A percentile compares a stretch with the other conserved stretches of the same genome.
Evolutionary conservation across 2,113 vertebrate genomes (phyloP).

Genomic region (Labrus mixtus): DNA sequence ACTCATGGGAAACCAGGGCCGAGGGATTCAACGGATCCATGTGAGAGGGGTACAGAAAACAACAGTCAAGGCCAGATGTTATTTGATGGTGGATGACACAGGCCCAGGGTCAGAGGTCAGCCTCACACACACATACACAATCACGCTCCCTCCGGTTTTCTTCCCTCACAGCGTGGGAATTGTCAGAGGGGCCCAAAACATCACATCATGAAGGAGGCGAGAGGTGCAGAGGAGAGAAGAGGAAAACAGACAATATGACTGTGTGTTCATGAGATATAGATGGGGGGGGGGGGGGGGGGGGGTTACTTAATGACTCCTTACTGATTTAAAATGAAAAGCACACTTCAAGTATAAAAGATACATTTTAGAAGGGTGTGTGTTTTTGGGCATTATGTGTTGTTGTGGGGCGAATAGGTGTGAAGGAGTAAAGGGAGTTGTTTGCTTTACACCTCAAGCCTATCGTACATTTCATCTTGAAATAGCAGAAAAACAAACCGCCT

Average conservation of each 20-base stretch:
- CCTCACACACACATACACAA: conserved; percentile 43
- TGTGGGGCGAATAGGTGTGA: no score
- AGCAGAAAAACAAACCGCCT: conserved; percentile 50
- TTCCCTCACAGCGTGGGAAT: conserved; percentile 76
- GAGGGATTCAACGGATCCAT: conserved; percentile 45
- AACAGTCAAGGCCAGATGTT: conserved; percentile 67
- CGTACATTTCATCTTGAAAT: conserved; percentile 58
- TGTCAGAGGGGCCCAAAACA: conserved; percentile 58
- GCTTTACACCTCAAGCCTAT: conserved; percentile 54
- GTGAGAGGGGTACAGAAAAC: conserved; percentile 44
- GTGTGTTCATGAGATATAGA: background rate
- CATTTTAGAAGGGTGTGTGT: no score
- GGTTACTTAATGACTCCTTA: background rate
- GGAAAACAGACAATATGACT: conserved; percentile 41
- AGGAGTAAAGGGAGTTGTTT: conserved; percentile 50
- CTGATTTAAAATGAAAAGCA: no score
- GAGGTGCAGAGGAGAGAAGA: conserved; percentile 59
- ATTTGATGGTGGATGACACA: conserved; percentile 62
- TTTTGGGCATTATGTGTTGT: no score
- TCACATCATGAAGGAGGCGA: conserved; percentile 72
- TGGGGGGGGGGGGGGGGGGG: background rate
- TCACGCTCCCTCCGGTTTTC: conserved; percentile 65
- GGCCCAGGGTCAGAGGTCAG: conserved; percentile 52
- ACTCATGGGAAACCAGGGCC: conserved; percentile 53
- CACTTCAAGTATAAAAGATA: no score